Conservation (phyloP, 2,797 vertebrate genomes). For the Coendou prehensilis region DNA sequence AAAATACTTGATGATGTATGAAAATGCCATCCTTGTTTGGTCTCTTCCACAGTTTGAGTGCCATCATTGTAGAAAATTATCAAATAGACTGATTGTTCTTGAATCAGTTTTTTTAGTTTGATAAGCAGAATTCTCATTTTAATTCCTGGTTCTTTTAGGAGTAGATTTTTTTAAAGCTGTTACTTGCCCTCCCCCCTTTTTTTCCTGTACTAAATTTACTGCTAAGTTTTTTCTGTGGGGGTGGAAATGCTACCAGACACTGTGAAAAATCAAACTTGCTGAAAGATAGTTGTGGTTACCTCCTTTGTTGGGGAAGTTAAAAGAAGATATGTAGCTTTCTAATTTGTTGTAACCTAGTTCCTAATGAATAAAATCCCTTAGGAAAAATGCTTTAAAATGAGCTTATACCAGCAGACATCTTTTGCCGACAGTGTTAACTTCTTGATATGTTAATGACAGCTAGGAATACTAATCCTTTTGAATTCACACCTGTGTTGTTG, state of each 20-base stretch:
- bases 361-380: constrained; percentile 9
- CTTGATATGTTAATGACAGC: constrained; percentile 20
- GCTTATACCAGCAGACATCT: not conserved
- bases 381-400: constrained; percentile 11
- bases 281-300: constrained; percentile 13
- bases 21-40: not conserved
- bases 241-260: not conserved
- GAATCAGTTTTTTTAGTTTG: constrained; percentile 30
- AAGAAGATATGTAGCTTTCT: not conserved
- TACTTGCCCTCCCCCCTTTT: not conserved
- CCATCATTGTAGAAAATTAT: not conserved
- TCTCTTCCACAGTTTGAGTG: not conserved
- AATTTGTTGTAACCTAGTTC: constrained; percentile 31
- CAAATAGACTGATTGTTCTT: not conserved
- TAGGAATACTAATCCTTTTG: constrained; percentile 35
- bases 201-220: constrained; percentile 43
- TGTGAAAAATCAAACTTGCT: constrained; percentile 17
- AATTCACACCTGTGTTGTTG: not conserved
- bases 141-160: not conserved
- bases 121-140: constrained; percentile 49
- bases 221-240: not conserved
- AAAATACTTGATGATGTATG: not conserved
- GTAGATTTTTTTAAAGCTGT: not conserved
- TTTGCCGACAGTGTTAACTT: constrained; percentile 8
- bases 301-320: constrained; percentile 9